Conservation (phyloP, 2,888 invertebrate genomes). For the Netelia virgata region DNA sequence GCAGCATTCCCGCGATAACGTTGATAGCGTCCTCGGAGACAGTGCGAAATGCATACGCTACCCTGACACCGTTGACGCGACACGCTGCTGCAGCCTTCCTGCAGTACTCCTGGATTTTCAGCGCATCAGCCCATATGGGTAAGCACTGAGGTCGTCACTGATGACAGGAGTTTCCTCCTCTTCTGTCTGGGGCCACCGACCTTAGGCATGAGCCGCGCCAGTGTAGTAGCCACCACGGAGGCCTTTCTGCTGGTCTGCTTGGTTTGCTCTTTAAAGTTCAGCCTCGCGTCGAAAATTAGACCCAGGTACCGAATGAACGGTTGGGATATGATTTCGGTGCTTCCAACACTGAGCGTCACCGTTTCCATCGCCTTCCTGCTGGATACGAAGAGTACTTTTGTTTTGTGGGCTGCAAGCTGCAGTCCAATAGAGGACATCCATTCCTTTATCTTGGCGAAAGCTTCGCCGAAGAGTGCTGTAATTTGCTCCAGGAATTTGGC, state of each 20-base stretch:
- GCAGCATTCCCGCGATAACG: slow-evolving; percentile 55
- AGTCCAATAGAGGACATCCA: slow-evolving; percentile 50
- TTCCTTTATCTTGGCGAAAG: neutral
- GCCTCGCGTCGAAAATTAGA: slow-evolving; percentile 61
- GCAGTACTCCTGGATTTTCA: neutral
- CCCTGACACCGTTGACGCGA: slow-evolving; percentile 42
- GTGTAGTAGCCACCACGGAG: neutral
- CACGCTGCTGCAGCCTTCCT: slow-evolving; percentile 8
- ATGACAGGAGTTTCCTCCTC: slow-evolving; percentile 32
- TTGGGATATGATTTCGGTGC: slow-evolving; percentile 40
- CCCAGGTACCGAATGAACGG: slow-evolving; percentile 67
- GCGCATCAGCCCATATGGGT: slow-evolving; percentile 18
- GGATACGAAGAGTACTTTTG: slow-evolving; percentile 64
- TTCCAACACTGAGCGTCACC: slow-evolving; percentile 61
- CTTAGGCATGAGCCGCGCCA: slow-evolving; percentile 49
- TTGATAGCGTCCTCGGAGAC: slow-evolving; percentile 62
- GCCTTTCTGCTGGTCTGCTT: slow-evolving; percentile 10
- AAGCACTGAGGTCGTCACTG: slow-evolving; percentile 36
- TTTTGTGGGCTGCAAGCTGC: slow-evolving; percentile 67
- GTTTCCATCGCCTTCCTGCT: slow-evolving; percentile 59
- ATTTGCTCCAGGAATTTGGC: slow-evolving; percentile 39
- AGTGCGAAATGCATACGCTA: slow-evolving; percentile 55
- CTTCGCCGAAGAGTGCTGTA: neutral
- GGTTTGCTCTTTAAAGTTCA: slow-evolving; percentile 1
- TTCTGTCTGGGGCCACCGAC: slow-evolving; percentile 37